Evolutionary conservation across 2,113 vertebrate species (phyloP), one percentile per base, ranked within the genome.

Genomic region (Myiozetetes cayanensis): DNA sequence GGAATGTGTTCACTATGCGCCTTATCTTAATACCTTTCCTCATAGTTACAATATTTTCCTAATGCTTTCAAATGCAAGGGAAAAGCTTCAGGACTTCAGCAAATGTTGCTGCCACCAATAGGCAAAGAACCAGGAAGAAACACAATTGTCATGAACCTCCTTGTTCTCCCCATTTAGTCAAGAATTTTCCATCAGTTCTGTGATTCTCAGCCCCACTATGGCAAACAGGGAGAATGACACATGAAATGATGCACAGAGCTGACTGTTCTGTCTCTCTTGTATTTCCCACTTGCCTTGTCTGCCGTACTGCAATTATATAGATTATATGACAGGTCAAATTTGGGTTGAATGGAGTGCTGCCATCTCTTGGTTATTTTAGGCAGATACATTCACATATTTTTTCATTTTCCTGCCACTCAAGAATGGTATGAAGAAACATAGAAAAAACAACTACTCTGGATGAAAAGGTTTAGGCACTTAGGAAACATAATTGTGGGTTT

Each of bases 291-390:
- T 21, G 30, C 58, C 28, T 35, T 5, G 7, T 8, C 56, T 44
- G 27, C 53, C 41, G 37, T 63, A 35, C 30, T 39, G 61, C 37
- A 35, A 50, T 72, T 92, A 33, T 87, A 83, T 84, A 80, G 68
- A 67, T 90, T 63, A 27, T 3, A 59, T n/a, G 66, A 63, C 52
- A 62, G 83, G 61, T 67, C 67, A 87, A 83, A 52, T 52, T 67
- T 75, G 83, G 76, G 76, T 88, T 90, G 93, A 67, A 90, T 75
- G 68, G 92, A 92, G 85, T 96, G 83, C 94, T 96, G 96, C 96
- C 94, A 96, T 86, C 96, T 96, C 61, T 96, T 89, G 93, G 93
- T 79, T 95, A 39, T 84, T 94, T 86, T 72, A 58, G 31, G 85
- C 65, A 92, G 90, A 72, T 52, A 68, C 81, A 46, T 20, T 55